Base-by-base conservation (phyloP, 2,888 invertebrate species). In the Vandiemenella viatica region DNA sequence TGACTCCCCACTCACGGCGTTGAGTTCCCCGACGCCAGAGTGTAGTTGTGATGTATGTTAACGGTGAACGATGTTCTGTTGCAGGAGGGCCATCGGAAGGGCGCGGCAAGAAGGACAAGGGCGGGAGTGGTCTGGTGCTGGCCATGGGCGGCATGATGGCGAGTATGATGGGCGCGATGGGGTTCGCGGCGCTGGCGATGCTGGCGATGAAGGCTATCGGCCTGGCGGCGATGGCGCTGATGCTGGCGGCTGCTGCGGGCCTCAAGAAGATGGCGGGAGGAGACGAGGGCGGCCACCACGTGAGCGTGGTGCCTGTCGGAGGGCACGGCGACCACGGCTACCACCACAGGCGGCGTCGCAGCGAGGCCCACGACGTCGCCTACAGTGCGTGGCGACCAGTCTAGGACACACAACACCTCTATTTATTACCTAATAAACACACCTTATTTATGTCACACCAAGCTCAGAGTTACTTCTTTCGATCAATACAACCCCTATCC, bases 211-310 rank as follows among this genome's bases (percentile, higher is more conserved):
- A 87, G 58, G 68, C 67, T 13, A 59, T 68, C 5, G 67, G 67
- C 63, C 73, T 77, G 5, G 80, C 85, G 42, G 79, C 81, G 1
- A 63, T 85, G 49, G 86, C 86, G 0, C 65, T 86, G 10, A 75
- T 85, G 76, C 67, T 86, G 49, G 80, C 86, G 38, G 72, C 78
- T n/a, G 72, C 86, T 38, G 73, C 85, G 1, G 85, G 83, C 2
- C 68, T 83, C 38, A 86, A 86, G 67, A 80, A 83, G 53, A 65
- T 83, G 48, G 66, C 80, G 0, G 73, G 77, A 2, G 63, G 67
- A 19, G 76, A 75, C 19, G 75, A 74, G 4, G 77, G 76, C 5
- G 66, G 68, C 42, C 73, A 75, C 48, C 67, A 70, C 51, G 71
- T 54, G 4, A 45, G 47, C 18, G 50, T 50, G 13, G 53, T 53